Percentiles rank a stretch among this genome's conserved stretches.
Conservation (phyloP, 2,888 invertebrate genomes). For the Aproaerema taeniolella region DNA sequence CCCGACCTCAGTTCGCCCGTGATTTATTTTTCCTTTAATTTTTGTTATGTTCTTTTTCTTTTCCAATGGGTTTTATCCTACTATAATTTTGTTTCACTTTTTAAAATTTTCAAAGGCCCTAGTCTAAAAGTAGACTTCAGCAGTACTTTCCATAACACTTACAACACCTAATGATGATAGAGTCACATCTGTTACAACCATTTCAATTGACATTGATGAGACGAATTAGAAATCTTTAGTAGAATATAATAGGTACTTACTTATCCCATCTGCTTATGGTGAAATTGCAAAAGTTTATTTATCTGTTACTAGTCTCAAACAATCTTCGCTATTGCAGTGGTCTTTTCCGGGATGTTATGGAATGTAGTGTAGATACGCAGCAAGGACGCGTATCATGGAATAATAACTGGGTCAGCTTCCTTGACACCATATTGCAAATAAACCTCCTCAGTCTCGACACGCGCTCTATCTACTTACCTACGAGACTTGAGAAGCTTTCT, state of each 20-base stretch:
- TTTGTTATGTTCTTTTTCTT: too few species aligned
- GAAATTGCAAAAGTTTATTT: too few species aligned
- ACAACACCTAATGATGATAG: too few species aligned
- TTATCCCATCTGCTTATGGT: neutral
- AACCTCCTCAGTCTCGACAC: conserved; percentile 83
- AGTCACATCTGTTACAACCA: neutral
- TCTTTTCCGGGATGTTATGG: conserved; percentile 77
- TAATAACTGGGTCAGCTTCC: conserved; percentile 91
- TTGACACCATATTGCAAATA: conserved; percentile 94
- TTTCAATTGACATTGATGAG: neutral
- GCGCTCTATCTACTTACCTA: conserved; percentile 85
- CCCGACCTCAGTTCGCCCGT: too few species aligned
- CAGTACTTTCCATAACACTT: too few species aligned
- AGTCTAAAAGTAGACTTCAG: too few species aligned
- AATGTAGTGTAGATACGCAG: conserved; percentile 67
- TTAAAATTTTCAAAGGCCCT: too few species aligned
- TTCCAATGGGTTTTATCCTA: too few species aligned
- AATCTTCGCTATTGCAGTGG: conserved; percentile 56
- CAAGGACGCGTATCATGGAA: conserved; percentile 80
- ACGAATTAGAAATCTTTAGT: neutral
- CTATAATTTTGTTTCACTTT: too few species aligned
- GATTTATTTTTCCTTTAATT: too few species aligned
- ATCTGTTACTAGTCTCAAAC: too few species aligned
- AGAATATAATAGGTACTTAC: conserved; percentile 7
- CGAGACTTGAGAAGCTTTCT: conserved; percentile 82